Base-by-base conservation (phyloP, 2,888 invertebrate species). In the Parascotia fuliginaria region DNA sequence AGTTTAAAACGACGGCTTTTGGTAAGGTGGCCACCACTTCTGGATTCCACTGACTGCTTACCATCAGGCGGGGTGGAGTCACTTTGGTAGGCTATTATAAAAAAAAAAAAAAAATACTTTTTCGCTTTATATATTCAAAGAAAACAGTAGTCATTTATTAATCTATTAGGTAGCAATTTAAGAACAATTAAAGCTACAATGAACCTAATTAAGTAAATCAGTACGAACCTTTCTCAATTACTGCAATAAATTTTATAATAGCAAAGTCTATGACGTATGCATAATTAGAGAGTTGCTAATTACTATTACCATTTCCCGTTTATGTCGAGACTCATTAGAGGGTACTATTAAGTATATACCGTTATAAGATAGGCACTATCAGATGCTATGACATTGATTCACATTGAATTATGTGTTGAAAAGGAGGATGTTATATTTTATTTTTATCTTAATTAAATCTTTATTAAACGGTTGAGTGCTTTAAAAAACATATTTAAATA, bases 221-320 rank as follows among this genome's bases (percentile, higher is more conserved):
- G 16, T 13, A 45, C 45, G 33, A 46, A 46, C 40, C 22, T 24
- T 36, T 45, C 39, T 39, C 60, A 63, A 55, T 59, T 43, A 45
- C 55, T 32, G 6, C 44, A 64, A 60, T 57, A 58, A 67, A 58
- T 34, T 68, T 67, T 65, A 65, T 51, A 31, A 44, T 42, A 24
- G 9, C 32, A 34, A 57, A 65, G 41, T 53, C 57, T 49, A 56
- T 67, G 65, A 62, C 50, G 60, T 51, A 66, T 68, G 31, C 14
- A 9, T 44, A 66, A 66, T 67, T 67, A 67, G 58, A 55, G 15
- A 29, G 55, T 43, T 52, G 67, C 67, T 68, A 68, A 68, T 60
- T 66, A 63, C 49, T 37, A 66, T 63, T 70, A n/a, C n/a, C n/a
- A n/a, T n/a, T 24, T 68, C 56, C 66, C 53, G 60, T 62, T 55